Conservation (phyloP, 2,113 vertebrate species). For the Xenopus tropicalis region UCB_Xtro_10.0 CM004445.2:21500501-21501000, state of each 20-base stretch:
- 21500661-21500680: slow-evolving; percentile 85
- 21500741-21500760: slow-evolving; percentile 77
- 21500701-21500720: slow-evolving; percentile 90
- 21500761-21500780: slow-evolving; percentile 89
- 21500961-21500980: slow-evolving; percentile 84
- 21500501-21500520: slow-evolving; percentile 84
- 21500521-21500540: slow-evolving; percentile 86
- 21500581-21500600: slow-evolving; percentile 84
- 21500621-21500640: slow-evolving; percentile 86
- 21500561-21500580: slow-evolving; percentile 73
- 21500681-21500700: slow-evolving; percentile 84
- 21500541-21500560: slow-evolving; percentile 78
- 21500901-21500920: slow-evolving; percentile 81
- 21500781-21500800: slow-evolving; percentile 76
- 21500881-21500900: slow-evolving; percentile 86
- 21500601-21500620: slow-evolving; percentile 87
- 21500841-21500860: slow-evolving; percentile 76
- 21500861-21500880: slow-evolving; percentile 88
- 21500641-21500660: slow-evolving; percentile 82
- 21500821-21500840: slow-evolving; percentile 78
- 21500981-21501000: slow-evolving; percentile 87
- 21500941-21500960: slow-evolving; percentile 83
- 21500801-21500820: slow-evolving; percentile 74
- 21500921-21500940: slow-evolving; percentile 88
- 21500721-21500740: slow-evolving; percentile 77